Evolutionary conservation across 1,140 invertebrate genomes (phyloP), one percentile per base, ranked within the genome.

Genomic region (Drosophila lacteicornis): DNA sequence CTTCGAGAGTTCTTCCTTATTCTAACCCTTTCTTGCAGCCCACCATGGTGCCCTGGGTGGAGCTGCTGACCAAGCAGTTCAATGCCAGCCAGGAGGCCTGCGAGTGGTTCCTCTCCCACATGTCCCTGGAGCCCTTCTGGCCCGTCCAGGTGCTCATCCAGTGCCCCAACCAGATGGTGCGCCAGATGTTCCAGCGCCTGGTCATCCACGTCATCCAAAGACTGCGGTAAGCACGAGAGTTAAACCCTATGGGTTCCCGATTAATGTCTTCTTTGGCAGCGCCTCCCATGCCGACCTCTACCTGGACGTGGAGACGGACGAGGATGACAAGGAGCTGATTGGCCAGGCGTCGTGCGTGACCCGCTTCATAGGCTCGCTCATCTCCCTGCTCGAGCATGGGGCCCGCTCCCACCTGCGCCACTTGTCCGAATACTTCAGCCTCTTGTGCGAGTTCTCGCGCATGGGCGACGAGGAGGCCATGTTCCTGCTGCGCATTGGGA

Each of bases 11-110:
- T n/a, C 11, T 22, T 22, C 17, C 13, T 2, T 22, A 0, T 12
- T 17, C 5, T 33, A 8, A 25, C 15, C 27, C 9, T 27, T 11
- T 13, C 11, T n/a, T 3, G 19, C 9, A 96, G 95, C 98, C 98
- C 11, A 99, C 97, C 0, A 98, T 99, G 97, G 96, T 98, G 11
- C 97, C 98, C 71, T 99, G 98, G 98, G 97, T 99, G 27, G 98
- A 99, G 92, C 93, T 98, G 38, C 94, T 99, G 6, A 99, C 97
- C 2, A 99, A 99, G 91, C 98, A 98, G 91, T 98, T 99, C 85
- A 98, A 98, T 92, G 95, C 96, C 19, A 98, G 97, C n/a, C 95
- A 96, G 59, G 96, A 96, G 60, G 97, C 98, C 1, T 98, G 97
- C 75, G 97, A 98, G 91, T 98, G 98, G 96, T 98, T 99, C 85